These are phyloP conservation scores for Phenacoccus solenopsis DNA, from an alignment of 1,140 invertebrate genomes.

Conservation along the genomic window DNA sequence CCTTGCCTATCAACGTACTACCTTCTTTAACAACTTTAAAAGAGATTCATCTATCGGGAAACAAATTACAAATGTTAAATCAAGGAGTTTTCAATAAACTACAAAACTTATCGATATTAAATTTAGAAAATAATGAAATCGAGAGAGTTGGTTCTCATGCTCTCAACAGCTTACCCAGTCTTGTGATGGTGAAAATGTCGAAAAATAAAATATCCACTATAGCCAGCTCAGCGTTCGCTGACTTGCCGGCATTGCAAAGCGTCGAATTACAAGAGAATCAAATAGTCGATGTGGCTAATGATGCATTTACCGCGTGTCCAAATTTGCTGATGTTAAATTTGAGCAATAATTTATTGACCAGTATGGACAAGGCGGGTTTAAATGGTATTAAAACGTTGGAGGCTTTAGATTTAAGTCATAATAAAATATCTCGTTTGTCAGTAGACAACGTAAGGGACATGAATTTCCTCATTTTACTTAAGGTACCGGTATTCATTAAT, in stretches of 20 bases:
- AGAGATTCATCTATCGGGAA: constrained; percentile 54
- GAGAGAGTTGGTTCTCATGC: constrained; percentile 61
- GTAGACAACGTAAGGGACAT: constrained; percentile 48
- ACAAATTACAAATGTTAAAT: constrained; percentile 56
- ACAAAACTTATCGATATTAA: constrained; percentile 52
- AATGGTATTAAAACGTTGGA: constrained; percentile 58
- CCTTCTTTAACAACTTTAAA: constrained; percentile 45
- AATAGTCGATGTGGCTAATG: constrained; percentile 51
- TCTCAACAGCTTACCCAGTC: constrained; percentile 55
- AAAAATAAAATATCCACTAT: constrained; percentile 37
- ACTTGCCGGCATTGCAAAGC: constrained; percentile 55
- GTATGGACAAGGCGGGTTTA: constrained; percentile 56
- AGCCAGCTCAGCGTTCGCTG: constrained; percentile 58
- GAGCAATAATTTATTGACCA: constrained; percentile 58
- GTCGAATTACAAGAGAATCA: constrained; percentile 71
- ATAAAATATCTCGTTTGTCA: constrained; percentile 54
- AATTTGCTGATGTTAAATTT: constrained; percentile 67
- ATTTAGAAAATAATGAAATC: constrained; percentile 71
- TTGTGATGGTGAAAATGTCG: constrained; percentile 62
- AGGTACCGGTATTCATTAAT: constrained; percentile 34
- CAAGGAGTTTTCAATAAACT: constrained; percentile 58
- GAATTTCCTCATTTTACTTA: constrained; percentile 72
- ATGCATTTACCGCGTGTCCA: constrained; percentile 62
- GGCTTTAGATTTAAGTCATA: constrained; percentile 64
- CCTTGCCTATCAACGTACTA: constrained; percentile 36